Evolutionary conservation across 2,888 invertebrate genomes (phyloP).

Genomic region (Endotricha flammealis): DNA sequence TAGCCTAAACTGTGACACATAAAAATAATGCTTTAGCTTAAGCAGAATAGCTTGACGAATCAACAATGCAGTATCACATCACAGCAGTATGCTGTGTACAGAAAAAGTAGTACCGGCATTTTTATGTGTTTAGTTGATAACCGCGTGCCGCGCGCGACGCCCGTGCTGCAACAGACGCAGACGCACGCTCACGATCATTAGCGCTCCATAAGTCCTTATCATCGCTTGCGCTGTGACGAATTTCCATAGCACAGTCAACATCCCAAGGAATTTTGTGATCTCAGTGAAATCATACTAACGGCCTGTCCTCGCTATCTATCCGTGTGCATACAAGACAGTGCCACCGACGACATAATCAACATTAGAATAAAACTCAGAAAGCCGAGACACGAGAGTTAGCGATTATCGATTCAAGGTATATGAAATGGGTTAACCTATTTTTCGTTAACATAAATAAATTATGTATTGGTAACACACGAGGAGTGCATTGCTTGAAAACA

Average conservation of each 20-base stretch:
- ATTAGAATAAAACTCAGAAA: slow-evolving; percentile 21
- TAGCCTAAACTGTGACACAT: too few species aligned
- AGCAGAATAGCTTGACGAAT: slow-evolving; percentile 29
- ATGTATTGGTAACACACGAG: slow-evolving; percentile 40
- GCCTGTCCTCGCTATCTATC: neutral
- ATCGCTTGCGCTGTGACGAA: slow-evolving; percentile 14
- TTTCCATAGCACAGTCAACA: slow-evolving; percentile 1
- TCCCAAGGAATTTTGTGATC: neutral
- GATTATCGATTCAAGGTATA: slow-evolving; percentile 61
- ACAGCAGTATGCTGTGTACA: too few species aligned
- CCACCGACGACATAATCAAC: slow-evolving; percentile 16
- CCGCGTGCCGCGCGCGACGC: slow-evolving; percentile 53
- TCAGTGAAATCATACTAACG: slow-evolving; percentile 3
- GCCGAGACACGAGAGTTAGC: slow-evolving; percentile 32
- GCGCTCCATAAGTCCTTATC: slow-evolving; percentile 23
- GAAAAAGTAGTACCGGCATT: slow-evolving; percentile 51
- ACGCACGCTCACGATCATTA: slow-evolving; percentile 31
- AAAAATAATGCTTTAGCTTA: neutral
- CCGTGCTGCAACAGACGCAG: slow-evolving; percentile 34
- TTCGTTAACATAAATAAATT: slow-evolving; percentile 39
- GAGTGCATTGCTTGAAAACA: slow-evolving; percentile 35
- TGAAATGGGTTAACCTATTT: slow-evolving; percentile 36
- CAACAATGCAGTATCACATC: slow-evolving; percentile 40
- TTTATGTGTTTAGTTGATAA: slow-evolving; percentile 72
- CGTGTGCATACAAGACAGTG: slow-evolving; percentile 5